These are phyloP conservation scores for Axea sp. DNA, from an alignment of 2,888 invertebrate genomes.

Conservation along the genomic window DNA sequence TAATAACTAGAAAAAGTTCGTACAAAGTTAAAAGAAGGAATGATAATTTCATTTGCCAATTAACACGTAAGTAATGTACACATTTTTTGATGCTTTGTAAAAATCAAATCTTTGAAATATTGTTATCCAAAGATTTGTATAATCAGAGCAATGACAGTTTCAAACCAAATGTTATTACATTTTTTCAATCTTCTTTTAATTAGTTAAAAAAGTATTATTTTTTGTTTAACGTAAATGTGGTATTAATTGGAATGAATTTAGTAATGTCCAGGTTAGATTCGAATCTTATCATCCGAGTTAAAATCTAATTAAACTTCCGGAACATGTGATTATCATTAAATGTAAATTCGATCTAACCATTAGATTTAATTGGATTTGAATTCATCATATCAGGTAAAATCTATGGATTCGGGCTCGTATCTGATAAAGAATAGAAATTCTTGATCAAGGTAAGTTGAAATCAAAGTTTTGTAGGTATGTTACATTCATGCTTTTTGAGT, in stretches of 20 bases:
- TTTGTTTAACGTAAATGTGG: background rate
- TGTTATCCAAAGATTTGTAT: too few species aligned
- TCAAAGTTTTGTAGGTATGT: slow-evolving; percentile 21
- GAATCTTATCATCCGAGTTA: slow-evolving; percentile 11
- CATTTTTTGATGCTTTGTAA: too few species aligned
- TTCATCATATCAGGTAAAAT: slow-evolving; percentile 39
- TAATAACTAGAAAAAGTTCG: too few species aligned
- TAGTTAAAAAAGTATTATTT: too few species aligned
- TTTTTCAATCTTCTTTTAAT: too few species aligned
- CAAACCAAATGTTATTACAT: too few species aligned
- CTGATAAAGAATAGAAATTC: slow-evolving; percentile 31
- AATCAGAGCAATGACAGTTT: too few species aligned
- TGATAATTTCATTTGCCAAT: too few species aligned
- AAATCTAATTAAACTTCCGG: slow-evolving; percentile 41
- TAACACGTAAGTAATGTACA: too few species aligned
- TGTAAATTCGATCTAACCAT: slow-evolving; percentile 28
- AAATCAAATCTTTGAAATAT: too few species aligned
- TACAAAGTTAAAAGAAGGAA: too few species aligned
- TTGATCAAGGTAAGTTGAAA: slow-evolving; percentile 20
- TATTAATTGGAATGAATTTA: slow-evolving; percentile 26
- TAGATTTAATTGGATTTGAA: slow-evolving; percentile 32
- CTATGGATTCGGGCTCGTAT: slow-evolving; percentile 19
- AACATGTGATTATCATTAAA: slow-evolving; percentile 31
- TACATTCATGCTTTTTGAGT: too few species aligned
- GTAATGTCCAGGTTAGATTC: slow-evolving; percentile 24